A percentile compares a stretch with the other conserved stretches of the same genome.
These are phyloP conservation scores for Mactra quadrangularis DNA, from an alignment of 1,140 invertebrate genomes.

Conservation along the genomic window DNA sequence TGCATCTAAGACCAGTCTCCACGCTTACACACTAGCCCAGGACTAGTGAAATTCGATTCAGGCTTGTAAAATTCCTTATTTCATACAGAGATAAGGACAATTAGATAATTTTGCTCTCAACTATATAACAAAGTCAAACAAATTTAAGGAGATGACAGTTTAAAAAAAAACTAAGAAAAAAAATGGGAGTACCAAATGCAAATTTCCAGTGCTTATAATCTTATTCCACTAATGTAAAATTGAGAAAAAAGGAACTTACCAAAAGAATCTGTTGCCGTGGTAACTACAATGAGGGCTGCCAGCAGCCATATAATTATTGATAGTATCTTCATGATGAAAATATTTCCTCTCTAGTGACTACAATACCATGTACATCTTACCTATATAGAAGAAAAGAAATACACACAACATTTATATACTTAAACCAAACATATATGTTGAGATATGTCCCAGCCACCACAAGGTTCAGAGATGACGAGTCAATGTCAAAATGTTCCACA, in stretches of 20 bases:
- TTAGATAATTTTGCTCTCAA: no score
- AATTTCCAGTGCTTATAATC: not conserved
- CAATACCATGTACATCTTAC: constrained; percentile 37
- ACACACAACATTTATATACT: constrained; percentile 49
- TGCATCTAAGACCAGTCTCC: no score
- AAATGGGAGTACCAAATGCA: constrained; percentile 31
- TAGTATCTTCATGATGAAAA: constrained; percentile 20
- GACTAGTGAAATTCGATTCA: no score
- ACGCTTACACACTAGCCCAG: no score
- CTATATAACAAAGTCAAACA: no score
- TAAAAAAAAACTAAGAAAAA: not conserved
- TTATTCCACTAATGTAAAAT: constrained; percentile 13
- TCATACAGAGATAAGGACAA: no score
- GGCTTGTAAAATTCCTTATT: no score
- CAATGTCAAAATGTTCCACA: no score
- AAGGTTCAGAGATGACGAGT: not conserved
- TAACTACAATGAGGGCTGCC: constrained; percentile 26
- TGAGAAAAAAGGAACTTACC: constrained; percentile 22
- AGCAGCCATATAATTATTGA: constrained; percentile 31
- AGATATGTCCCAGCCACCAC: not conserved
- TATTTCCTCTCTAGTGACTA: constrained; percentile 3
- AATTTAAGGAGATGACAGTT: no score
- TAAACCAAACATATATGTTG: constrained; percentile 17
- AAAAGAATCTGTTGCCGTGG: not conserved
- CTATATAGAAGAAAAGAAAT: constrained; percentile 25